Conservation (phyloP, 2,797 vertebrate genomes). For the Perodicticus potto region DNA sequence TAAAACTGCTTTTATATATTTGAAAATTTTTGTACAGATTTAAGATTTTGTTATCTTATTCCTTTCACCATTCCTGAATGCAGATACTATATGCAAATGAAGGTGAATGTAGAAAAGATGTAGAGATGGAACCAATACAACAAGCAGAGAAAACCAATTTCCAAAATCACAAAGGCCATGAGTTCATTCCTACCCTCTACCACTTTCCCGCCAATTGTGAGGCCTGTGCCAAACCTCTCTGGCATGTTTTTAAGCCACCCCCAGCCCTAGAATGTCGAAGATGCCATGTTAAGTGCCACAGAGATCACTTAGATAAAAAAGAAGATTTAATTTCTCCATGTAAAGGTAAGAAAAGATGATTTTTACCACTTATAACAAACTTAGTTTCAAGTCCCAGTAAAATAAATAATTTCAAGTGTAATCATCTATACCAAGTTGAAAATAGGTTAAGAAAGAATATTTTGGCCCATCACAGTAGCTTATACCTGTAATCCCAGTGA, state of each 20-base stretch:
- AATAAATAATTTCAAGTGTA: neutral
- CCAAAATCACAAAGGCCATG: constrained; percentile 98
- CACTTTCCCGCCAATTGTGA: constrained; percentile 99
- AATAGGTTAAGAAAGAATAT: neutral
- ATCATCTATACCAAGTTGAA: neutral
- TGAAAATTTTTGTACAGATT: constrained; percentile 47
- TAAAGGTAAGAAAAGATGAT: constrained; percentile 92
- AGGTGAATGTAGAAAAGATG: constrained; percentile 98
- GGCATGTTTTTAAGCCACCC: constrained; percentile 98
- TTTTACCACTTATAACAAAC: constrained; percentile 16
- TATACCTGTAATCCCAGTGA: neutral
- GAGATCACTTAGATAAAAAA: constrained; percentile 99
- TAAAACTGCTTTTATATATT: constrained; percentile 55
- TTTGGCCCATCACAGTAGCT: neutral
- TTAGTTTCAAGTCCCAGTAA: neutral
- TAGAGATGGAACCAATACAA: constrained; percentile 94
- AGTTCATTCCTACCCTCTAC: constrained; percentile 99
- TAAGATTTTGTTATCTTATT: constrained; percentile 46
- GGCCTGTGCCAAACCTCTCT: constrained; percentile 98
- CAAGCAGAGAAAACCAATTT: constrained; percentile 97
- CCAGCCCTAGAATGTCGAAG: constrained; percentile 54
- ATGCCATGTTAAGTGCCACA: constrained; percentile 99
- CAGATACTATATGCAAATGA: constrained; percentile 99
- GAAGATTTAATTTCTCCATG: constrained; percentile 98
- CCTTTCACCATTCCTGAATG: constrained; percentile 17